Conservation (phyloP, 2,888 invertebrate genomes). For the Drosophila mayaguana region DNA sequence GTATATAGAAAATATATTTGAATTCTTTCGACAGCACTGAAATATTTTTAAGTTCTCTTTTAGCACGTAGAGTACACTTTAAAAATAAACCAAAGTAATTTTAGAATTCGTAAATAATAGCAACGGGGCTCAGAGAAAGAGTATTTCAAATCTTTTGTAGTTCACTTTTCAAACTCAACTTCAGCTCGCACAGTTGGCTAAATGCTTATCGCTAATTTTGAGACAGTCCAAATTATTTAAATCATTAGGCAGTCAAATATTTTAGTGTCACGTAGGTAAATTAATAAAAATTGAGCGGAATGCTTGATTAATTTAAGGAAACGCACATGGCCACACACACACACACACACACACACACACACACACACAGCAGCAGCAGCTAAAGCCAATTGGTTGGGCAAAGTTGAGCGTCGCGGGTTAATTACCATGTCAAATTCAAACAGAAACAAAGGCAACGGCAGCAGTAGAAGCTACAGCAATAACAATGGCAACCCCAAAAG, state of each 20-base stretch:
- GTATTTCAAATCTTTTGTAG: constrained; percentile 1
- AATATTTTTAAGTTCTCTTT: too few species aligned
- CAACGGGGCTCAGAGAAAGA: too few species aligned
- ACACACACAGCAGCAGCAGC: constrained; percentile 2
- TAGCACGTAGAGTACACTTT: too few species aligned
- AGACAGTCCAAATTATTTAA: constrained; percentile 63
- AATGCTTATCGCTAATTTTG: constrained; percentile 59
- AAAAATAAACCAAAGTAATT: too few species aligned
- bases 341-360: constrained; percentile 13
- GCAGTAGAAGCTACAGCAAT: constrained; percentile 33
- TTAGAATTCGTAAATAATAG: too few species aligned
- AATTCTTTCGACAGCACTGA: too few species aligned
- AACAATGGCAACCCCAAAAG: constrained; percentile 43
- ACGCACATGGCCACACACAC: constrained; percentile 55
- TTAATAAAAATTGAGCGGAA: constrained; percentile 76
- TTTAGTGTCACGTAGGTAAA: constrained; percentile 65
- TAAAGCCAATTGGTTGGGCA: constrained; percentile 71
- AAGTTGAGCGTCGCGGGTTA: constrained; percentile 81
- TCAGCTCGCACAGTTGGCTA: constrained; percentile 51
- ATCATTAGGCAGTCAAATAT: constrained; percentile 56
- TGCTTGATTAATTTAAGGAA: constrained; percentile 79
- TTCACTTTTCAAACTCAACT: background rate
- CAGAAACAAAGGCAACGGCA: constrained; percentile 70
- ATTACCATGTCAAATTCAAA: constrained; percentile 81
- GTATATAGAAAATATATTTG: too few species aligned